Base-by-base conservation (phyloP, 2,797 vertebrate genomes). In the Vespertilio murinus region DNA sequence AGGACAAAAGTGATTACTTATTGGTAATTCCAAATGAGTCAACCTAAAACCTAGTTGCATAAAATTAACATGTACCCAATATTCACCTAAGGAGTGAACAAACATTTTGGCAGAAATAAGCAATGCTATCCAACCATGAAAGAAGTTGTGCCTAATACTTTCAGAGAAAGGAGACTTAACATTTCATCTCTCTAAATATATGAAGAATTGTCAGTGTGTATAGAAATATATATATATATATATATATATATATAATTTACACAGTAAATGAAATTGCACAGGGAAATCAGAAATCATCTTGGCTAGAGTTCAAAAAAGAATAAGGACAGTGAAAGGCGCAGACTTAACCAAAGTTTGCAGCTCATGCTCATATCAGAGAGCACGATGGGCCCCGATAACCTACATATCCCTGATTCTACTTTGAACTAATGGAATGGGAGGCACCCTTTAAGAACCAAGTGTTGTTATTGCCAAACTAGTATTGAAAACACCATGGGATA, bases 351-450 rank as follows among this genome's bases (percentile, higher is more conserved):
- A 65, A 25, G n/a, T 83, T 85, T 89, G 30, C 42, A 80, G 20
- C 5, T 75, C 70, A 82, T 71, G 69, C 40, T 75, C 81, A 52
- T 65, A 82, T 70, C 85, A 80, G 67, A 79, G 83, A 25, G 25
- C 14, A 71, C 5, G 9, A 67, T 81, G 18, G 42, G 69, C 69
- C 90, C 30, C 22, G 42, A 86, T 56, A 64, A 86, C 38, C 33
- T 78, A 10, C 38, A 18, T 69, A 61, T 30, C 64, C 8, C 30
- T 17, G 8, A 88, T 61, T 93, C 75, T 70, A 75, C 73, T 97
- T 83, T 77, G 83, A 97, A 75, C 67, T 90, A 94, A 92, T 71
- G 88, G 80, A 87, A 80, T 81, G 28, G 69, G 78, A 85, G 45
- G 40, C 49, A 64, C 28, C 93, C 45, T 92, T 91, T 56, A 85